Base-by-base conservation (phyloP, 2,888 invertebrate genomes). In the Melieria picta region DNA sequence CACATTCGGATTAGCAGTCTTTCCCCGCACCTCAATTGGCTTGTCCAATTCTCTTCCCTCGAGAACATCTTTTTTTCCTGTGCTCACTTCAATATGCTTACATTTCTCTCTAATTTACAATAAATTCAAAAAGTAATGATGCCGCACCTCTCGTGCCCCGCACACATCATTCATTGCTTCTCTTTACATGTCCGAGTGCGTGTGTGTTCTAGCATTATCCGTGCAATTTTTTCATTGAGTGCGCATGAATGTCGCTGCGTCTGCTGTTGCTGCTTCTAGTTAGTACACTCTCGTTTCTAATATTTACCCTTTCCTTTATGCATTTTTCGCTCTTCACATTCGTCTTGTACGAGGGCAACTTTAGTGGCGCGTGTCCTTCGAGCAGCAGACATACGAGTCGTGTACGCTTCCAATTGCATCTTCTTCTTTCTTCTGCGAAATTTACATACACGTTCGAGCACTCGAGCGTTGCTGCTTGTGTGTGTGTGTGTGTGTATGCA, bases 311-410 rank as follows among this genome's bases (percentile, higher is more conserved):
- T 45, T 45, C 45, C 13, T 13, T 11, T 30, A 30, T 30, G 45
- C 46, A 7, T 47, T 45, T 62, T 43, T 62, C 13, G 5, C 16
- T n/a, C 9, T 47, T 62, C 5, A 5, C 46, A 45, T 7, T 11
- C 16, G 7, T 65, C 9, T 16, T 55, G 52, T 13, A 10, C 7
- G 9, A 48, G 60, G 16, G 52, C 61, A 52, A 67, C 30, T 67
- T 60, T 16, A 67, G 61, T 67, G 60, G 30, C 30, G 30, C 30
- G 30, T 30, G 30, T 30, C 30, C 30, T 30, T 30, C 30, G 30
- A 30, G 30, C 43, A 7, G 45, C 62, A 46, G 7, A 7, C 16
- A 62, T 5, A 46, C 16, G 30, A 6, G 47, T 2, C 47, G 4
- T 16, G 13, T n/a, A 16, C 47, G 3, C 16, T 57, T 57, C 42